Conservation (phyloP, 2,113 vertebrate genomes). For the Saguinus imperator region DNA sequence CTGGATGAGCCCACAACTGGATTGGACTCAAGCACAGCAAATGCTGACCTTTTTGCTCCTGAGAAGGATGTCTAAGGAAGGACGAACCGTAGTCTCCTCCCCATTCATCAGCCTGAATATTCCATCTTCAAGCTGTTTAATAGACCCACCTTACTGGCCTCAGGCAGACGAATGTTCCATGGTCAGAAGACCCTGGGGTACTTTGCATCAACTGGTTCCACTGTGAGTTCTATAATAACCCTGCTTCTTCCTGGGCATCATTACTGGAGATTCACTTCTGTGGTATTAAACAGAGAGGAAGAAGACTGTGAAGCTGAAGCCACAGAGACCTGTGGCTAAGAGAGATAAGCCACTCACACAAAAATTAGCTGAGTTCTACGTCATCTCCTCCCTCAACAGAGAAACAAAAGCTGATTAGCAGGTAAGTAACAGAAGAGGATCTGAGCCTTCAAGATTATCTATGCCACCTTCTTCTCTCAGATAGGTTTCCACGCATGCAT, state of each 20-base stretch:
- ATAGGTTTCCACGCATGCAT: constrained; percentile 91
- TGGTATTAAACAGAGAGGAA: constrained; percentile 67
- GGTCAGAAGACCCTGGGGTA: constrained; percentile 88
- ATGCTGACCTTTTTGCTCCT: constrained; percentile 91
- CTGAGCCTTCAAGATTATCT: constrained; percentile 83
- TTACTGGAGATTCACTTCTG: constrained; percentile 91
- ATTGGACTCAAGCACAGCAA: constrained; percentile 94
- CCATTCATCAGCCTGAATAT: constrained; percentile 96
- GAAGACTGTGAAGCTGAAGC: constrained; percentile 70
- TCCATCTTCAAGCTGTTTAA: constrained; percentile 95
- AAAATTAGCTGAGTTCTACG: constrained; percentile 87
- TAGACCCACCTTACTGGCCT: constrained; percentile 90
- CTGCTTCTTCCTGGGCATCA: constrained; percentile 95
- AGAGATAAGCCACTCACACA: constrained; percentile 84
- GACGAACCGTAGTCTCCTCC: constrained; percentile 93
- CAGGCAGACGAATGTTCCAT: constrained; percentile 90
- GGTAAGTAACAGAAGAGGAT: constrained; percentile 71
- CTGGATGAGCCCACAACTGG: constrained; percentile 97
- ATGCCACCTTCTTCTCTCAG: constrained; percentile 90
- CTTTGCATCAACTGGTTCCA: constrained; percentile 89
- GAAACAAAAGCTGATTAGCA: constrained; percentile 81
- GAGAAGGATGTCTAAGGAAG: constrained; percentile 91
- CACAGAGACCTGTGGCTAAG: not conserved
- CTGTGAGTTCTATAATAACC: constrained; percentile 95
- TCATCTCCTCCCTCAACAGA: constrained; percentile 78